phyloP scores from a whole-genome alignment of 2,888 invertebrate species.

The Yponomeuta malinellus region DNA sequence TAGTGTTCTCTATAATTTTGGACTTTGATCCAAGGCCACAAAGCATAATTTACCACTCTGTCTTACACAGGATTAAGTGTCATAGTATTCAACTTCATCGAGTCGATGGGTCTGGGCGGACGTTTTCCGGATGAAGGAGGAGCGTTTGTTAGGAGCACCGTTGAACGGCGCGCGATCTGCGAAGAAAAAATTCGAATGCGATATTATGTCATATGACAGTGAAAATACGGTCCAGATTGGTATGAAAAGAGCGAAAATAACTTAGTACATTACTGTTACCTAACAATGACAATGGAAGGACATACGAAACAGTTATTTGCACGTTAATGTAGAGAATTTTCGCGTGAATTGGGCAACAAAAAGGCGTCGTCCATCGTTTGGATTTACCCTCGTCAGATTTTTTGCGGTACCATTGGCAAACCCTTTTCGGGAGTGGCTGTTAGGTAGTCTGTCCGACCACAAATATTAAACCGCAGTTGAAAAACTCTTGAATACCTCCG shows the following conservation, averaged over 20 bases:
- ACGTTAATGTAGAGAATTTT: neutral
- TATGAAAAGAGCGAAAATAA: neutral
- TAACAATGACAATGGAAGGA: neutral
- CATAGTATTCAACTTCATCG: neutral
- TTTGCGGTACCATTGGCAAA: neutral
- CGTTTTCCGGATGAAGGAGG: constrained; percentile 31
- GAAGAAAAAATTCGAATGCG: constrained; percentile 16
- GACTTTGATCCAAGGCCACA: too few species aligned
- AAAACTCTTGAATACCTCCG: too few species aligned
- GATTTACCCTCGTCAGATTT: constrained; percentile 1
- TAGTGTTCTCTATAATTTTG: too few species aligned
- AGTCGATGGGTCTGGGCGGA: constrained; percentile 41
- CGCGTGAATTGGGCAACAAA: constrained; percentile 16
- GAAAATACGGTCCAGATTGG: neutral
- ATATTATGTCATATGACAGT: neutral
- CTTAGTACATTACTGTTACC: neutral
- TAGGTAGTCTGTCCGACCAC: neutral
- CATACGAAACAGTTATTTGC: neutral
- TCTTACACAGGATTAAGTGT: neutral
- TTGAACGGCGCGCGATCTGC: constrained; percentile 60
- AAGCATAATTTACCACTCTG: neutral
- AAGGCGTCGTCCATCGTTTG: neutral
- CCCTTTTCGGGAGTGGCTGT: neutral
- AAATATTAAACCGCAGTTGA: neutral
- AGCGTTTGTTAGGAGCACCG: constrained; percentile 63